These are phyloP conservation scores for Drosophila sp. DNA, from an alignment of 1,140 invertebrate species.

Conservation along the genomic window DNA sequence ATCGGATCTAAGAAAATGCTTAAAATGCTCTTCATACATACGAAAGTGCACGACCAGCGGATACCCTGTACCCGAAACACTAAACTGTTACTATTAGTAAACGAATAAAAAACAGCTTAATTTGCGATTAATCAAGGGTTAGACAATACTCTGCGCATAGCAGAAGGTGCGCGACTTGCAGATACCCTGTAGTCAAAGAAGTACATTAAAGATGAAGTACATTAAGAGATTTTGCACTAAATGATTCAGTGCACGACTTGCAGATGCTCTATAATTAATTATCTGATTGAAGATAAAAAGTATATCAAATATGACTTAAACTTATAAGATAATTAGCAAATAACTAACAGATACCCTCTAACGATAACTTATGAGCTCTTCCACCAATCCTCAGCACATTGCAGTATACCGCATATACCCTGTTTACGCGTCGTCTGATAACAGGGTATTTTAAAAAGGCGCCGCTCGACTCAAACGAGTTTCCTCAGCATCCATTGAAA, in stretches of 20 bases:
- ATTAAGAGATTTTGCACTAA: no score
- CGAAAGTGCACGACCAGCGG: neutral
- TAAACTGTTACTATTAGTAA: neutral
- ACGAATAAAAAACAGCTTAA: no score
- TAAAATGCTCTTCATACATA: neutral
- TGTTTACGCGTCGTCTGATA: neutral
- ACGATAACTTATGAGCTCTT: no score
- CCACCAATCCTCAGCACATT: no score
- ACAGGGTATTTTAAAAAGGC: conserved; percentile 27
- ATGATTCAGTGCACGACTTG: neutral
- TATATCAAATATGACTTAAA: no score
- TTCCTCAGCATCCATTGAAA: conserved; percentile 2
- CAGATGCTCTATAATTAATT: neutral
- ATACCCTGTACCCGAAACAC: neutral
- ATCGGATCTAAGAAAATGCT: no score
- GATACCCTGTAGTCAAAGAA: conserved; percentile 4
- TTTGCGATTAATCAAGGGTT: no score
- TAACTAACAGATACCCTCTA: neutral
- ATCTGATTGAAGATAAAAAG: no score
- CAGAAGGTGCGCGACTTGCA: neutral
- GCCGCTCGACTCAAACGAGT: conserved; percentile 21
- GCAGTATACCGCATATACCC: neutral
- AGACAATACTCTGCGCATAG: no score
- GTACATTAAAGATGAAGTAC: no score
- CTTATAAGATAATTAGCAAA: no score